Base-by-base conservation (phyloP, 30 jellyfish, hydroid and myxozoan species). In the Pelagia noctiluca region DNA sequence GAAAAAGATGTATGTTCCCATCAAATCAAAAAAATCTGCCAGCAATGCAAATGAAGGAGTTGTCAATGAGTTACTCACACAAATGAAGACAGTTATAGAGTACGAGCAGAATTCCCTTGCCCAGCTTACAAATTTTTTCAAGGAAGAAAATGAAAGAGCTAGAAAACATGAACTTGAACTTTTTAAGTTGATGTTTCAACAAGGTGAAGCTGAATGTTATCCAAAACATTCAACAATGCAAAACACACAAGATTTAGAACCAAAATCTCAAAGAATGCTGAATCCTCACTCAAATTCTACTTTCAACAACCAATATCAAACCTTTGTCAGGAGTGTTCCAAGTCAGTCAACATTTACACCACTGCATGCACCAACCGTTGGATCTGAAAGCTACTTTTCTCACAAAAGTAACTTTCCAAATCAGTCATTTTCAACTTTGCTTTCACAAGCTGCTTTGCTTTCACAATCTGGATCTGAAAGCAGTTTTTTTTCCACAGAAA, bases 11-110 rank as follows among this genome's bases (percentile, higher is more conserved):
- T 24, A 48, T 73, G 74, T 73, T 46, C 85, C 85, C 22, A 73
- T 26, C 24, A 73, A 73, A 73, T 73, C 85, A 48, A 48, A 73
- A 35, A 47, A 46, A 46, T 42, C 85, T 73, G 72, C 85, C 13
- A 73, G 85, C 85, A n/a, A n/a, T n/a, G n/a, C n/a, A n/a, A 46
- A 73, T 73, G 85, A 73, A 71, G 83, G 70, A 46, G 50, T 42
- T 73, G 53, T 73, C 16, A 73, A 73, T 72, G 85, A 72, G 72
- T 5, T 72, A 46, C 85, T 38, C 1, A 3, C 48, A 47, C 85
- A 72, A 46, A 72, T 72, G 50, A 47, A 47, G 85, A 72, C 85
- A n/a, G 85, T 47, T 42, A 19, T 72, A 48, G 71, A 42, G 35
- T 29, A 76, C 32, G 77, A 76, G 68, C 67, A 76, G 50, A 60